Conservation (phyloP, 2,888 invertebrate genomes). For the Liposcelis brunnea region DNA sequence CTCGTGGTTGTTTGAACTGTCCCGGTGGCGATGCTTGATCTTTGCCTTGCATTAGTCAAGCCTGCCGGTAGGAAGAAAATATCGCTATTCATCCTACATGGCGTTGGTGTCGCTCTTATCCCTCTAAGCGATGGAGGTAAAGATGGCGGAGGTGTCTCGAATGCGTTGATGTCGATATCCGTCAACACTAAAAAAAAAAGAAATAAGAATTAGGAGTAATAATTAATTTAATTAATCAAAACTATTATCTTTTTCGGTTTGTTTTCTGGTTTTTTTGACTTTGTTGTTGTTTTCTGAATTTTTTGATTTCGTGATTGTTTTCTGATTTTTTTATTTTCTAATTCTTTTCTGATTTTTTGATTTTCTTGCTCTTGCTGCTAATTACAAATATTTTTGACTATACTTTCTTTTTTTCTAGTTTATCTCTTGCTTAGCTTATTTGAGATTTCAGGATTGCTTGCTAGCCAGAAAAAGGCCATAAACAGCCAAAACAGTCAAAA, state of each 20-base stretch:
- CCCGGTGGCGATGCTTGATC: conserved; percentile 1
- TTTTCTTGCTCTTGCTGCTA: too few species aligned
- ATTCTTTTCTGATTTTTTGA: too few species aligned
- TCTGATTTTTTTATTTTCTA: too few species aligned
- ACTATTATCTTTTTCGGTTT: background rate
- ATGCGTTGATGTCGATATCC: conserved; percentile 37
- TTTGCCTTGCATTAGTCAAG: conserved; percentile 4
- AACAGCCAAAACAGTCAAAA: too few species aligned
- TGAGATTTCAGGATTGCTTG: too few species aligned
- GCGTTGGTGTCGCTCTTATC: conserved; percentile 16
- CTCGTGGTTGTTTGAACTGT: background rate
- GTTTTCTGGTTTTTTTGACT: too few species aligned
- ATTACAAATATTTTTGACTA: too few species aligned
- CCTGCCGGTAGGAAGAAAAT: conserved; percentile 22
- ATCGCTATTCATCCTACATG: conserved; percentile 24
- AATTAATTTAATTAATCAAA: background rate
- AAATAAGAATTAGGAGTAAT: conserved; percentile 6
- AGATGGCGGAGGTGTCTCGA: conserved; percentile 30
- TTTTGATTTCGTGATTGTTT: too few species aligned
- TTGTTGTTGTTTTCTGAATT: too few species aligned
- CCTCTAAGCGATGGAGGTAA: conserved; percentile 20
- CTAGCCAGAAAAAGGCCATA: too few species aligned
- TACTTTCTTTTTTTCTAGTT: too few species aligned
- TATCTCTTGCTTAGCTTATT: too few species aligned
- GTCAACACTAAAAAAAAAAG: conserved; percentile 32